Evolutionary conservation across 1,140 invertebrate species (phyloP), one percentile per base, ranked within the genome.

Genomic region (Platyscapa corneri): DNA sequence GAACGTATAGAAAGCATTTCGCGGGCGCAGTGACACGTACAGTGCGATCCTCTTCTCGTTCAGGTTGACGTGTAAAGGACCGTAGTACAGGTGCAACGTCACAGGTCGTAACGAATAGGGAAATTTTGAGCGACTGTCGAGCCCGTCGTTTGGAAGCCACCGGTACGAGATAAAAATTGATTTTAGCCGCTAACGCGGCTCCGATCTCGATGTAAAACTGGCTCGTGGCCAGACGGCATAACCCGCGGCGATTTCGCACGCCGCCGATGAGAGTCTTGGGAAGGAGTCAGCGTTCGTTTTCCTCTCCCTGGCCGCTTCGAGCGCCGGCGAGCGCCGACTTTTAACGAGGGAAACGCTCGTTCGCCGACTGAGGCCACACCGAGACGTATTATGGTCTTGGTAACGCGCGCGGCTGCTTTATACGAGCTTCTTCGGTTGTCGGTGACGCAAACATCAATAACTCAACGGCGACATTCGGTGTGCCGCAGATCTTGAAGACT

Each of bases 211-310:
- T 32, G 64, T 42, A 53, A 56, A 32, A 1, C 56, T 60, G 56
- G 56, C 56, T 23, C 56, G 14, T 60, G 56, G 56, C 67, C 81
- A 74, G 56, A 12, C 72, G 27, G 30, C 34, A 30, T 76, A 83
- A 83, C 70, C 49, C 37, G 23, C 49, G 82, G 82, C 82, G 72
- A 60, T 64, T 83, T 83, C 20, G 67, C 64, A 7, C n/a, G 46
- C 42, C 46, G 6, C 70, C n/a, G 42, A 82, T 74, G 81, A 46
- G 42, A 74, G 74, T 74, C 81, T 74, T 70, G n/a, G 49, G 23
- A 79, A 64, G 30, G 39, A 32, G 1, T 39, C 7, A 14, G 37
- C 42, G n/a, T 42, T 81, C 79, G 46, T 81, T 72, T 81, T 34
- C n/a, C 30, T 7, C 23, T 14, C 39, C 30, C 1, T 18, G 1